Base-by-base conservation (phyloP, 2,888 invertebrate genomes). In the Linnaemya tessellans region DNA sequence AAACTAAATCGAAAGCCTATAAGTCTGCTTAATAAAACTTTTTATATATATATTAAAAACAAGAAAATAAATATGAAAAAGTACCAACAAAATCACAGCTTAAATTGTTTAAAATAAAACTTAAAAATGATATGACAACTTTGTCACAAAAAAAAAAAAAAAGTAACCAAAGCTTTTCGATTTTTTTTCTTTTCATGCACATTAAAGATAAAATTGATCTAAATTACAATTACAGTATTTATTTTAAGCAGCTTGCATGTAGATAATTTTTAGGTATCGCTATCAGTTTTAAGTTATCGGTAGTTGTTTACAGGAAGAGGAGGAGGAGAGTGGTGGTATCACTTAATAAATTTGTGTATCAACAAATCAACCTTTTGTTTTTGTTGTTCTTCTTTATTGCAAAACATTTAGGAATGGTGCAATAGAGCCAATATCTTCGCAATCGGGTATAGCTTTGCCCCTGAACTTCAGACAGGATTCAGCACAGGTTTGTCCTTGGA, bases 401-500 rank as follows among this genome's bases (percentile, higher is more conserved):
- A 94, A 93, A 87, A 94, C 94, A 88, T 94, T 95, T 56, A 97
- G 94, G 92, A 96, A 97, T 9, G 96, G 96, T 13, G 96, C 95
- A 89, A 97, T 96, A 1, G 97, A 96, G 4, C 95, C 94, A 87
- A 96, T 94, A 90, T 97, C 96, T 91, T 97, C 97, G 91, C 97
- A 97, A 88, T 97, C 97, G 0, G 97, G 97, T 79, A 97, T 96
- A 84, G 96, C 94, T 91, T 96, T 96, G 86, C 97, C 97, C 90
- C 96, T 96, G 92, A 95, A 96, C 90, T 96, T 96, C 88, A 97
- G 94, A 91, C 97, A 97, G 87, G 96, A 95, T 89, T 97, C 96
- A 0, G 97, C 97, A 91, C 97, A 97, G 0, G 96, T 94, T 67
- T 96, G 96, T 0, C 97, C 97, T 89, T 97, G 96, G 93, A 97